Evolutionary conservation across 2,113 vertebrate genomes (phyloP).

Genomic region (Hypanus sabinus): DNA sequence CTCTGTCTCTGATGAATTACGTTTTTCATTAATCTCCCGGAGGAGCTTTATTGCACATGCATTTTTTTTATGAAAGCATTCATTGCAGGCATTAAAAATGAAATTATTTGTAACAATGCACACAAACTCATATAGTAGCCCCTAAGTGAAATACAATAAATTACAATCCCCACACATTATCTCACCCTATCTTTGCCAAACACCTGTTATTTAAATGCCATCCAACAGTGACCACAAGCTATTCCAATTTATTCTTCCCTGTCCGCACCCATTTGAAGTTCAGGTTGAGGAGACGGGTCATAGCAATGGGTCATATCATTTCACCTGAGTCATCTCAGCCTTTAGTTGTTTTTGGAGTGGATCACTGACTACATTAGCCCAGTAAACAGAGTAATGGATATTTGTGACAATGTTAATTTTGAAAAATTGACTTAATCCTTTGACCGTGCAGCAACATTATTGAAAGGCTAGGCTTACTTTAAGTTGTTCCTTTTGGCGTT

Average conservation of each 20-base stretch:
- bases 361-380: neutral
- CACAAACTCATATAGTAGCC: neutral
- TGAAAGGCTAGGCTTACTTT: neutral
- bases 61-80: neutral
- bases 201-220: neutral
- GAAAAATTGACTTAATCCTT: neutral
- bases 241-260: neutral
- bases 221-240: neutral
- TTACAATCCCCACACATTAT: too few species aligned
- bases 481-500: neutral
- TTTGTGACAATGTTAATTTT: neutral
- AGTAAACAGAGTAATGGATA: neutral
- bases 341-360: neutral
- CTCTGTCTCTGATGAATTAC: neutral
- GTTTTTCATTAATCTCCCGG: neutral
- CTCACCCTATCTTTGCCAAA: too few species aligned
- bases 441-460: neutral
- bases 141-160: neutral
- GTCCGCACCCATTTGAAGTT: too few species aligned
- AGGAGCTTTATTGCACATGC: neutral
- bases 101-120: constrained; percentile 21
- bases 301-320: too few species aligned
- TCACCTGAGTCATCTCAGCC: neutral
- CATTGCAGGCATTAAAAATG: neutral
- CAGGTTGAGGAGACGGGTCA: neutral